Conservation (phyloP, 2,113 vertebrate species). For the Tragelaphus scriptus region DNA sequence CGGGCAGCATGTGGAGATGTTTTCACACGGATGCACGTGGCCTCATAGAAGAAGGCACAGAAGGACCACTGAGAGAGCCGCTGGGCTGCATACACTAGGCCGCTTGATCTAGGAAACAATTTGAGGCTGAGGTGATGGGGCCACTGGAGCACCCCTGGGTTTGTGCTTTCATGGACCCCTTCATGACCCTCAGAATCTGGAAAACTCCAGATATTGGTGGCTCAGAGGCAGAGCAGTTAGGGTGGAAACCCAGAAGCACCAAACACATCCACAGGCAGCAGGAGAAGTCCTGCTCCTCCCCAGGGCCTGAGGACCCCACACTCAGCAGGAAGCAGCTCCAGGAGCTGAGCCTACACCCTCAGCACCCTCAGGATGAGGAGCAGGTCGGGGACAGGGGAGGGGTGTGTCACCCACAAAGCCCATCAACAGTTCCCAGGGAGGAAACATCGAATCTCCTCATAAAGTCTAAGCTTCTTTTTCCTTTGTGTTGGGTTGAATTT, state of each 20-base stretch:
- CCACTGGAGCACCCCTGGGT: neutral
- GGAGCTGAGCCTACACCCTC: rapidly evolving
- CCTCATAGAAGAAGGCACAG: too few relatives aligned
- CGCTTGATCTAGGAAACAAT: rapidly evolving
- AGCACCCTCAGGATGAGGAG: neutral
- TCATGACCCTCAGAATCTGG: neutral
- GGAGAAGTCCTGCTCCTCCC: neutral
- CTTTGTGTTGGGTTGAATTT: neutral
- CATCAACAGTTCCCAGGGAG: neutral
- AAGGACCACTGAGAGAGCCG: rapidly evolving
- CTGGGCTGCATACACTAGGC: neutral
- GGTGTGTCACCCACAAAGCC: neutral
- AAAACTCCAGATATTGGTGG: neutral
- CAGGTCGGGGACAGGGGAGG: neutral
- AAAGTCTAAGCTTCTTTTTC: neutral
- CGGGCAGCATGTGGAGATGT: too few relatives aligned
- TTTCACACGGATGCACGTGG: rapidly evolving
- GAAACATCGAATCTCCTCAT: neutral
- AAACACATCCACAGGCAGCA: rapidly evolving
- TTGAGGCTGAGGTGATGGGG: rapidly evolving
- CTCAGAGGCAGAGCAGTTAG: neutral
- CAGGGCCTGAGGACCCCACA: neutral
- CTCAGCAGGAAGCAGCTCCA: neutral
- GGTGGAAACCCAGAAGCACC: rapidly evolving
- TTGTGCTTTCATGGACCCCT: neutral